Evolutionary conservation across 2,888 invertebrate genomes (phyloP), one percentile per base, ranked within the genome.

Genomic region (Rhopalosiphum nymphaeae): DNA sequence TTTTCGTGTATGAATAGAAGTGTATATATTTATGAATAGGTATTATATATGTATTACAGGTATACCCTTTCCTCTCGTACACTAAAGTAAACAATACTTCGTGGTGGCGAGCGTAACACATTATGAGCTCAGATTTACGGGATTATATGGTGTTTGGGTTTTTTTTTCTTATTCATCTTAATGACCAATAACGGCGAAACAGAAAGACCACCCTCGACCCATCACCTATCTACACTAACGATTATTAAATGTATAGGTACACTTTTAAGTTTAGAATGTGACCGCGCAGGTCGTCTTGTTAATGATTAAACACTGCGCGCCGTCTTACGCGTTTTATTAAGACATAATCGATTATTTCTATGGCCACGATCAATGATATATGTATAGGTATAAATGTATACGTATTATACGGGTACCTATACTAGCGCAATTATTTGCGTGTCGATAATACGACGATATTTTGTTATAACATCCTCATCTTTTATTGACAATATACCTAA

Each of bases 401-500:
- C 4, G 53, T 9, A 36, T 78, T 36, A 2, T 16, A n/a, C 0
- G 3, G 1, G 4, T 11, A n/a, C 16, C 0, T 26, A 29, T n/a
- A n/a, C n/a, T n/a, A n/a, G n/a, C 5, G 36, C 7, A 0, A 36
- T 36, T 78, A 36, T 36, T 36, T 21, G 78, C 16, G 21, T 21
- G 36, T 78, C 21, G 11, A 36, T 36, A 53, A 53, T 21, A n/a
- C n/a, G n/a, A 16, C 16, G 16, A 53, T 53, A 53, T 53, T 53
- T 16, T 53, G 16, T 13, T 13, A 16, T 53, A 21, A 53, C 53
- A 16, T 53, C 3, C 16, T 21, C 16, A 53, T 53, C 16, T 53
- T 21, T 53, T 53, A 53, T 21, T 16, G 21, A 53, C 53, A 49
- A 1, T 53, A 13, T 57, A 26, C 53, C 53, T 21, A 53, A 16